These are phyloP conservation scores for Lateolabrax maculatus DNA, from an alignment of 2,797 vertebrate species.

Conservation along the genomic window DNA sequence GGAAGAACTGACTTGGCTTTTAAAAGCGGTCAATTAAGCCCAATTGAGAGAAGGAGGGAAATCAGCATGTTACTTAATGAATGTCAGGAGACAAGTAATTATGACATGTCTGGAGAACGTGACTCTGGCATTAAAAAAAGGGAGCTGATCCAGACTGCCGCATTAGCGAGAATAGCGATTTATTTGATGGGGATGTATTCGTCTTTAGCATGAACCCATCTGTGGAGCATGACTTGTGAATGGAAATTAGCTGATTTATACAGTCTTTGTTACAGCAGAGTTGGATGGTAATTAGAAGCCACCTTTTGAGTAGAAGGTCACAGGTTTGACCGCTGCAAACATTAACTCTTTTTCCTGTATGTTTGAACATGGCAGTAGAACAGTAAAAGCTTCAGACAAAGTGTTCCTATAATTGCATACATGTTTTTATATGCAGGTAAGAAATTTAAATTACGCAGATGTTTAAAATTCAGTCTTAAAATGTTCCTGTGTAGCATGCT, in stretches of 20 bases:
- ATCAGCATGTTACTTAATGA: constrained; percentile 80
- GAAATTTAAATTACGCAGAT: no score
- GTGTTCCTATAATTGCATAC: background rate
- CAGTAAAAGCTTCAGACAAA: background rate
- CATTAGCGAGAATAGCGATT: constrained; percentile 57
- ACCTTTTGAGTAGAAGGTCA: constrained; percentile 36
- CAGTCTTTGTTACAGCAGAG: constrained; percentile 19
- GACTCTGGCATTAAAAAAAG: constrained; percentile 74
- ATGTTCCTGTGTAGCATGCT: background rate
- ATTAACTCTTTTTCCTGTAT: background rate
- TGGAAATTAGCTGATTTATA: constrained; percentile 55
- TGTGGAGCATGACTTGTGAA: constrained; percentile 53
- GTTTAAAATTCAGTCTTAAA: background rate
- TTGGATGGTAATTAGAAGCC: constrained; percentile 2
- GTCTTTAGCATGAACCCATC: constrained; percentile 51
- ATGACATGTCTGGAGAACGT: constrained; percentile 72
- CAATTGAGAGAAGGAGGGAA: constrained; percentile 73
- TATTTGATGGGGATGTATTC: constrained; percentile 54
- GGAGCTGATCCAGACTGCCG: constrained; percentile 58
- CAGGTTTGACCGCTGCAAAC: constrained; percentile 28
- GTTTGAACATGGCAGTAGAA: background rate
- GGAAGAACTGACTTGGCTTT: constrained; percentile 76
- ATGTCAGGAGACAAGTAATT: constrained; percentile 83
- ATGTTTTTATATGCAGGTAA: background rate
- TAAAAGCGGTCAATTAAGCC: constrained; percentile 83